Base-by-base conservation (phyloP, 2,797 vertebrate species). In the Nyctibius grandis region DNA sequence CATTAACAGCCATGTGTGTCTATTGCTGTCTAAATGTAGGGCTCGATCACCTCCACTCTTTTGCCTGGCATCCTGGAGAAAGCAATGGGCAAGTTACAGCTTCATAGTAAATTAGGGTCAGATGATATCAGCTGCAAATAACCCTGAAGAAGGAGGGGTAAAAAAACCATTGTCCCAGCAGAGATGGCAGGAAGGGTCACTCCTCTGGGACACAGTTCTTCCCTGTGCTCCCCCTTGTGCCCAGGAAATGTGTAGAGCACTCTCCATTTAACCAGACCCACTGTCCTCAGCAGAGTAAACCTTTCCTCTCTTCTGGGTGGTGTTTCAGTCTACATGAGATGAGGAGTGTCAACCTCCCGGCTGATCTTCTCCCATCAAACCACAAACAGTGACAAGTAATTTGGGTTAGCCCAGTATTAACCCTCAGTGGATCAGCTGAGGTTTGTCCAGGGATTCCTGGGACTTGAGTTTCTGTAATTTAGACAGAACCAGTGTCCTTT, bases 201-300 rank as follows among this genome's bases (percentile, higher is more conserved):
- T 70, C 21, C 15, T 79, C 11, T 0, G 2, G 29, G 47, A 6
- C 21, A 36, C 0, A 2, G 12, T 40, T 67, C 23, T 56, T 72
- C 26, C 26, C n/a, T 0, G 1, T 25, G 26, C 21, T 73, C 15
- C 28, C 12, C 19, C 1, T 21, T 19, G 8, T 26, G 26, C 45
- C 15, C n/a, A 15, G 63, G 50, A 54, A 56, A 44, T 0, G 0
- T 45, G 7, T 48, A 28, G 42, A 83, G 3, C 19, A 25, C 33
- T 50, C 23, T 53, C 12, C 9, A 3, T 72, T 72, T 28, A 61
- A 68, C 40, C 54, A 28, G 9, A 74, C 15, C 15, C 22, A 8
- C 38, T 15, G 47, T 57, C 23, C 29, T 42, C 40, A 47, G 51
- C 40, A 38, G 28, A 65, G 18, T 25, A 76, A 22, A 33, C 18